Evolutionary conservation across 1,140 invertebrate species (phyloP), one percentile per base, ranked within the genome.

Genomic region (Drosophila guanche): DNA sequence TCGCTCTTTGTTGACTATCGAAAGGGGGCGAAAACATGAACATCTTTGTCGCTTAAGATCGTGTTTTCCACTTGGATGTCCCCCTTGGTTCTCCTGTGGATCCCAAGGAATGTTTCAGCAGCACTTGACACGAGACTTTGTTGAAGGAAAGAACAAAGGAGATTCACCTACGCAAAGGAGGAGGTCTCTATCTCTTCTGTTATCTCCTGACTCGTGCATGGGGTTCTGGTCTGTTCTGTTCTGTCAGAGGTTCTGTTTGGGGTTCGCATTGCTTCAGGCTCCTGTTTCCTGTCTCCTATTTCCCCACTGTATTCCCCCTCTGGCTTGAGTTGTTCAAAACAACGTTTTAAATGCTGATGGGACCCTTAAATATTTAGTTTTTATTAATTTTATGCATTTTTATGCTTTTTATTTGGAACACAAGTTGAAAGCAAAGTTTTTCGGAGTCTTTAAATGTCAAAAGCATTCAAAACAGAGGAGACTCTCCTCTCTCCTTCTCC

Each of bases 71-170:
- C 57, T 55, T 62, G 57, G 53, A 46, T 40, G n/a, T 40, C 27
- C 29, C 29, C 29, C 4, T 3, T 6, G 8, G 29, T 33, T 33
- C 3, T 8, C 29, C 29, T 6, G 25, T 27, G 25, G 5, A 6
- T 61, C 59, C 65, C 41, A 54, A 37, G 46, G 61, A 63, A 76
- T 73, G 57, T 27, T 27, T 5, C 25, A 27, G 29, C 62, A 60
- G 7, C 79, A 84, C 79, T 83, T 84, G 79, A 83, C 79, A 83
- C 75, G 79, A 69, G 79, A 81, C 68, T 67, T 60, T 72, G 74
- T 76, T 73, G 37, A 37, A 37, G 48, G 43, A 45, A 41, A 25
- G 40, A 68, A 70, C 67, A 58, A 70, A 50, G 63, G 29, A 7
- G 3, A 3, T 10, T 27, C 25, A 6, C 5, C 25, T 27, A 27